Evolutionary conservation across 2,888 invertebrate species (phyloP), one percentile per base, ranked within the genome.

Genomic region (Zygogramma bicolorata): DNA sequence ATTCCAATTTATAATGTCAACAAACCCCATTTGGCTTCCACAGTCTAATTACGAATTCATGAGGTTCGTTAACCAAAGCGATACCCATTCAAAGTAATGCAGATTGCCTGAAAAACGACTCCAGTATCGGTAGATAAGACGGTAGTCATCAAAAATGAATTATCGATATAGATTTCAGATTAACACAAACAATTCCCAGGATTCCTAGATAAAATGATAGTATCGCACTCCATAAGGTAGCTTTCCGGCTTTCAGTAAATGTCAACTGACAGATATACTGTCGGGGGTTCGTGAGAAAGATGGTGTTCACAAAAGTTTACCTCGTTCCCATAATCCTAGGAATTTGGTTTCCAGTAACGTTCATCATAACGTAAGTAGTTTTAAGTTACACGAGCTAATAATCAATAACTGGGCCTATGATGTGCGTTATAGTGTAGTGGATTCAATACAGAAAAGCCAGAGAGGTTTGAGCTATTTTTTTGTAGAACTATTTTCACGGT

Each of bases 311-410:
- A 59, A 74, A 77, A 27, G 71, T 73, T 10, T 80, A 81, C 67
- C 60, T 82, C 34, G 68, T 84, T 53, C 86, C 86, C 4, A 77
- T 84, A 63, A 63, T 82, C 29, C 74, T 84, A 57, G 80, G 79
- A 63, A 40, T 84, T 53, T 83, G 83, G 81, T 82, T 85, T 70
- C 80, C 82, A 5, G 15, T 80, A 2, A 85, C 85, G 5, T 85
- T 85, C 73, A 66, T 84, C 31, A 75, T 82, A 53, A 83, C 85
- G 86, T 86, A 81, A 84, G 84, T 83, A 27, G 1, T 49, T 29
- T 20, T 10, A 34, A 66, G 1, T 34, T 15, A 53, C 5, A 22
- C 0, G 58, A 3, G n/a, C 13, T 38, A 13, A 13, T 2, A 38
- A 38, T 38, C 38, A 38, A 38, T 38, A n/a, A 38, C 38, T 38